A percentile compares a stretch with the other conserved stretches of the same genome.
Conservation (phyloP, 2,888 invertebrate species). For the Cephonodes hylas region DNA sequence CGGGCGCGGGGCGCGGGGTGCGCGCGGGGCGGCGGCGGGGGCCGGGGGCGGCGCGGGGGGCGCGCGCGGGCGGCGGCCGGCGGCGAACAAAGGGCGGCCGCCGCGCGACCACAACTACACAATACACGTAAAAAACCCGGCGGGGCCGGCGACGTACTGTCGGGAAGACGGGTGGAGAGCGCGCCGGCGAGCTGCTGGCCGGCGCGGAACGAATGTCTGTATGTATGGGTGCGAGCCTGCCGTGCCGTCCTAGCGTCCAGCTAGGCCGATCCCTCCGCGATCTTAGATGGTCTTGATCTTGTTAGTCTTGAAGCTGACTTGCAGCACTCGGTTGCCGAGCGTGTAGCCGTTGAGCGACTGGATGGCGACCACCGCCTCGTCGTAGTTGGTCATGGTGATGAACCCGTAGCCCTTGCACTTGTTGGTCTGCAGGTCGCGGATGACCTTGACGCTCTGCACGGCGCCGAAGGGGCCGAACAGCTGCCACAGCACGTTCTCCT, state of each 20-base stretch:
- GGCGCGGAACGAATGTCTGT: no score
- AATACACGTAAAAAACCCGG: constrained; percentile 11
- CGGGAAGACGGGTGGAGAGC: constrained; percentile 38
- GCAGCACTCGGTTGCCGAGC: constrained; percentile 93
- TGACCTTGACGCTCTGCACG: constrained; percentile 95
- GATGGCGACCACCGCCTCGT: constrained; percentile 95
- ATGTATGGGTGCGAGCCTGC: constrained; percentile 79
- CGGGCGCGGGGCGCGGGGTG: constrained; percentile 31
- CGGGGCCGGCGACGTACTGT: constrained; percentile 21
- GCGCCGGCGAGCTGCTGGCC: no score
- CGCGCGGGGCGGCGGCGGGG: neutral
- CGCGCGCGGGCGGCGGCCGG: neutral
- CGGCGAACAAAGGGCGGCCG: constrained; percentile 61
- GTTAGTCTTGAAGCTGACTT: constrained; percentile 95
- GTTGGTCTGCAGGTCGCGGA: constrained; percentile 94
- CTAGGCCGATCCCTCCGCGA: constrained; percentile 61
- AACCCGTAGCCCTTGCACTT: constrained; percentile 98
- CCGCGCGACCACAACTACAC: constrained; percentile 32
- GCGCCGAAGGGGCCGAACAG: constrained; percentile 97
- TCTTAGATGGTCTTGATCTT: constrained; percentile 87
- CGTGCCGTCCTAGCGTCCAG: constrained; percentile 78
- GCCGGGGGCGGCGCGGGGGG: constrained; percentile 12
- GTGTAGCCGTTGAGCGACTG: constrained; percentile 96
- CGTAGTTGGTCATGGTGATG: constrained; percentile 97
- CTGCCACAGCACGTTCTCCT: constrained; percentile 97